Base-by-base conservation (phyloP, 1,140 invertebrate genomes). In the Drosophila gunungcola region DNA sequence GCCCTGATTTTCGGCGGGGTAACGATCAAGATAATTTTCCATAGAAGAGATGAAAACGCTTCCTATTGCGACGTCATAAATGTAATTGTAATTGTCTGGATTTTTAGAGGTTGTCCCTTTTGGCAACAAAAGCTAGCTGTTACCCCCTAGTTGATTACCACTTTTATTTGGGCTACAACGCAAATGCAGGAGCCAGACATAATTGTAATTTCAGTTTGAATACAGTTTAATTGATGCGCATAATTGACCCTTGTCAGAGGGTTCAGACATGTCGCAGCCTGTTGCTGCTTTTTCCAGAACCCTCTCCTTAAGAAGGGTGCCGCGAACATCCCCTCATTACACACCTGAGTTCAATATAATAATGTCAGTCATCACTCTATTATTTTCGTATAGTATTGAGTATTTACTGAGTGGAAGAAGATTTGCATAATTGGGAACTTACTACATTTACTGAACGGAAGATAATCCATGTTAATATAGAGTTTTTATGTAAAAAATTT, bases 201-300 rank as follows among this genome's bases (percentile, higher is more conserved):
- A 77, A 76, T 77, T 77, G 73, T 77, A 77, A 77, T 77, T 77
- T 77, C 54, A 61, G 73, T 77, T 77, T 77, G 73, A 77, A 77
- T 77, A 77, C 73, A 77, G 34, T 77, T 77, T 77, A 77, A 77
- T 77, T 77, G 73, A 68, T 58, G 73, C 73, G 73, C 73, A 77
- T 77, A 77, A 77, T 77, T 69, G 48, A 76, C 73, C 73, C 73
- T 77, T 61, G 73, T 77, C 73, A 77, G 62, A 34, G 42, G 39
- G 6, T 7, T 32, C 43, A 64, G 60, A 62, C 69, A 61, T 42
- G 55, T 42, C 56, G 39, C 56, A 54, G 48, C 62, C 32, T 53
- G 46, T 45, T 67, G 62, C 41, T 16, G 41, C 11, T 42, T n/a
- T n/a, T 13, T 4, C 38, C 32, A 42, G 13, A 29, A 39, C n/a